Base-by-base conservation (phyloP, 1,140 invertebrate species). In the Lordiphosa collinella region DNA sequence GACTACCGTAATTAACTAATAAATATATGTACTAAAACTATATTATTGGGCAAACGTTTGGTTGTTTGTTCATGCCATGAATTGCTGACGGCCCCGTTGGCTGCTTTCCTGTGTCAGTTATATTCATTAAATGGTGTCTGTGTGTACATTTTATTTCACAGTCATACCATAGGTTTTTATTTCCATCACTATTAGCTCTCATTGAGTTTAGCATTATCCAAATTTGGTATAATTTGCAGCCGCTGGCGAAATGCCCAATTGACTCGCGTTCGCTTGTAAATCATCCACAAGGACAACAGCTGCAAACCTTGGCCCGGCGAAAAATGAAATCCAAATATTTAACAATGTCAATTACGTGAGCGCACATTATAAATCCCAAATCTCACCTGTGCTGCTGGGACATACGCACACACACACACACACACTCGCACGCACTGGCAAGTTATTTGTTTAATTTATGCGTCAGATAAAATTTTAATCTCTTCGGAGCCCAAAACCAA, bases 361-460 rank as follows among this genome's bases (percentile, higher is more conserved):
- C 78, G 78, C 79, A 84, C 78, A 84, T 84, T 84, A 84, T 84
- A 84, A 84, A 84, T 84, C 78, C 78, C 78, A 84, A 84, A 84
- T 84, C 78, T 84, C 78, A 84, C 78, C 78, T 84, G 72, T 84
- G 78, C 71, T 82, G 54, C 41, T 53, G 63, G 61, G 61, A 71
- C 63, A 56, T 51, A 43, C 38, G 43, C 35, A 37, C 29, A 32
- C 7, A 47, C 41, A 54, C 48, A 46, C 32, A 49, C 29, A 49
- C 16, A 60, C 51, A 49, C 16, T 57, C 51, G 40, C 41, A 62
- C 55, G 49, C 64, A 60, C 35, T 29, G 75, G 67, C 57, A 84
- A 84, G 78, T 84, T 84, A 84, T 84, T 84, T 84, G 78, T 76
- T 84, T 84, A 84, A 84, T 84, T 84, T 84, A 84, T 84, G 78